phyloP scores from a whole-genome alignment of 2,797 vertebrate species.

The Malurus leucopterus region DNA sequence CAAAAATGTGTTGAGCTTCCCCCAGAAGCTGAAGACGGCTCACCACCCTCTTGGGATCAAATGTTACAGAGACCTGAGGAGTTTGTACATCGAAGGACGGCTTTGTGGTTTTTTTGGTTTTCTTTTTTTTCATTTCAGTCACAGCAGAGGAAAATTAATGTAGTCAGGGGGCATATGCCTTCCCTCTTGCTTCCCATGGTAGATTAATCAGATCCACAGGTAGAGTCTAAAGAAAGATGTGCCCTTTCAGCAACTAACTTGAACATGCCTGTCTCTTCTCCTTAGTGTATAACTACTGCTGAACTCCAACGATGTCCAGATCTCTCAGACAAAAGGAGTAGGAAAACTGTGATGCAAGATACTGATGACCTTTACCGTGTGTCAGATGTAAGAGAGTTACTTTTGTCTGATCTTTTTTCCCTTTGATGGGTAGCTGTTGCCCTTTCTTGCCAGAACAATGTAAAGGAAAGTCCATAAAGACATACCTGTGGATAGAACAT shows the following conservation, averaged over 20 bases:
- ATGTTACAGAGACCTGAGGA: background rate
- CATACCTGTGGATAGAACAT: background rate
- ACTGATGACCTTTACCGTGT: background rate
- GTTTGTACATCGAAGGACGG: background rate
- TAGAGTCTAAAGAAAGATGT: background rate
- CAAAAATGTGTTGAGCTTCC: background rate
- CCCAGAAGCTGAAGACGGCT: background rate
- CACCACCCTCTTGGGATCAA: background rate
- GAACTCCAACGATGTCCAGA: background rate
- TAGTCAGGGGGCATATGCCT: background rate
- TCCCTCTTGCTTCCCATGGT: background rate
- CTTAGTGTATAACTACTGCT: background rate
- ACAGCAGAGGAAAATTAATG: background rate
- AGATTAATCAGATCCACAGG: background rate
- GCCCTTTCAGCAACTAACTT: background rate
- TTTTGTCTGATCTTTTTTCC: conserved; percentile 1
- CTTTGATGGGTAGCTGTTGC: conserved; percentile 4
- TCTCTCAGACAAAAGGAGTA: background rate
- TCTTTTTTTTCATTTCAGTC: background rate
- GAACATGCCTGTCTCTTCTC: background rate
- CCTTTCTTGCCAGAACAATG: conserved; percentile 17
- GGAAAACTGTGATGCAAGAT: background rate
- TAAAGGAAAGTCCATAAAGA: background rate
- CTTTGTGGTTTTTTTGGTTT: background rate
- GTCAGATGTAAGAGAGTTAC: background rate